Base-by-base conservation (phyloP, 2,888 invertebrate genomes). In the Pilophorus perplexus region DNA sequence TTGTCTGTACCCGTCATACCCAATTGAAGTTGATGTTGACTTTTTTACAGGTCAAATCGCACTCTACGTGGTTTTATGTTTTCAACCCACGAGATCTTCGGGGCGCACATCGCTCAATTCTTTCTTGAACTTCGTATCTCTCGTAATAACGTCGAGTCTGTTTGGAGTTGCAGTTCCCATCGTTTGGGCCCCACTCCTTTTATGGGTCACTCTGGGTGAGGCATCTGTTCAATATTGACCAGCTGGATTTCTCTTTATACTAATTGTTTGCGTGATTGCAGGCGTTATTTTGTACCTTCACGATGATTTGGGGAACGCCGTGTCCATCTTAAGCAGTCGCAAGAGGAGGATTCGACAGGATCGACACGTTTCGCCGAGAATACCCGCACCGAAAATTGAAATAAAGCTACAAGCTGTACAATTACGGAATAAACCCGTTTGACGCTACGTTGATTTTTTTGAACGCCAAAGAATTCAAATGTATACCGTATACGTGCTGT, bases 341-440 rank as follows among this genome's bases (percentile, higher is more conserved):
- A 6, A 33, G 33, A 23, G 52, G 12, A 20, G 6, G 4, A 12
- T 18, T n/a, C 28, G 52, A n/a, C 28, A 6, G 4, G 12, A 27
- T n/a, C 28, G 52, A n/a, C 28, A 6, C 20, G 33, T 6, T 27
- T 10, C 38, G 16, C 33, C 44, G 1, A 28, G 25, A 20, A 12
- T 48, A 10, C 62, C 62, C n/a, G 20, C 48, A 8, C 62, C 62
- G 18, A 44, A 46, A 33, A 62, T 62, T 18, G 62, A 62, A 46
- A 62, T 62, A 20, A 46, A 28, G 20, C 22, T 62, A 2, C 46
- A 62, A 2, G 62, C 62, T 4, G 33, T 62, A 18, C 62, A 62
- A 46, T 3, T 46, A 2, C 4, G 62, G 20, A 46, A 27, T 12
- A 62, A 62, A 62, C 62, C 62, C 14, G 62, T 46, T 10, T 62